Evolutionary conservation across 2,797 vertebrate species (phyloP), one percentile per base, ranked within the genome.

Genomic region (Artibeus jamaicensis): DNA sequence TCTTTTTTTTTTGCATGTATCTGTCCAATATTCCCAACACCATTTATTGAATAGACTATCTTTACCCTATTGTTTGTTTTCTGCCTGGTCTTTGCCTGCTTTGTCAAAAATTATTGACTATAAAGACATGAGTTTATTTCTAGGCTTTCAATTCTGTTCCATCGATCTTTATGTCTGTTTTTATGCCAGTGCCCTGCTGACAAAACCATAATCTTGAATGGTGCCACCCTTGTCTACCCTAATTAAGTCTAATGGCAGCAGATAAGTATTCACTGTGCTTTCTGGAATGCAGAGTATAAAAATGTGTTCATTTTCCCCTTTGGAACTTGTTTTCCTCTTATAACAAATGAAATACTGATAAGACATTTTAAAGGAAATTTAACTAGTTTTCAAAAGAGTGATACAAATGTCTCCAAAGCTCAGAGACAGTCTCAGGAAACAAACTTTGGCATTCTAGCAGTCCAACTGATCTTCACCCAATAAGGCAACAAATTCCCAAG

Each of bases 291-390:
- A 15, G 59, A 85, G 26, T 65, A 67, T 22, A 90, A 73, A 29
- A n/a, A 71, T 81, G 50, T 94, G 81, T 37, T 2, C 46, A 44
- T 89, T 96, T 89, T 44, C 29, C 84, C 91, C 62, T 85, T 81
- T 89, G 74, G 32, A 57, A 48, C 18, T 93, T 78, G 42, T 53
- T 95, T 96, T 92, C 67, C 32, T 92, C 44, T 87, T n/a, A 1
- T 55, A 86, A 76, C 24, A 92, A 73, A 91, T 85, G 42, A 92
- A 94, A 81, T 78, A 67, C 34, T 85, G 57, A 32, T 26, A 92
- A 86, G 22, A 88, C 79, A 87, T 53, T 79, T 93, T 77, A 21
- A 71, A 73, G 42, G 81, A 74, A 76, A 59, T 71, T 70, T 82
- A 39, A 42, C 70, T 19, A 44, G 14, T 44, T 68, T 91, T 94